Evolutionary conservation across 2,797 vertebrate genomes (phyloP).

Genomic region (Cirrhinus mrigala): DNA sequence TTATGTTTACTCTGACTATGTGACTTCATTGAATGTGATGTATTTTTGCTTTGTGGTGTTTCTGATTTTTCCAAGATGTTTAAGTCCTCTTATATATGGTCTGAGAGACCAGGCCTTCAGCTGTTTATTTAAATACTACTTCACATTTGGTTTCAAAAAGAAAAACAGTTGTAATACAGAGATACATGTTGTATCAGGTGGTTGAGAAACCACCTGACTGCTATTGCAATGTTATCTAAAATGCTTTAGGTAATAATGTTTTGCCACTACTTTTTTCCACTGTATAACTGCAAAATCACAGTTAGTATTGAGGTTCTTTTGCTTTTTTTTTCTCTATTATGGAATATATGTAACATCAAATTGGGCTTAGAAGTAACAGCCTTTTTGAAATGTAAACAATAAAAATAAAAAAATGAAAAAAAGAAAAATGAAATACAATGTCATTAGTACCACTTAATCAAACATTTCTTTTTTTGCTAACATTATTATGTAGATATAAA

Average conservation of each 20-base stretch:
- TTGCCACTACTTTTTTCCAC: not conserved
- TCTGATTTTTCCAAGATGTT: constrained; percentile 70
- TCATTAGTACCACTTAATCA: not conserved
- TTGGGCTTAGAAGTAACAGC: not conserved
- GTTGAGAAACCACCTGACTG: not conserved
- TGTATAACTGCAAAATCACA: not conserved
- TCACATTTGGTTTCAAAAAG: constrained; percentile 46
- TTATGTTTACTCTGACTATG: constrained; percentile 17
- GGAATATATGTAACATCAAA: not conserved
- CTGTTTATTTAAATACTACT: constrained; percentile 64
- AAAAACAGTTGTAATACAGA: constrained; percentile 11
- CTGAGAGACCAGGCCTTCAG: constrained; percentile 71
- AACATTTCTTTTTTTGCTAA: not conserved
- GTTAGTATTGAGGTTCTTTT: not conserved
- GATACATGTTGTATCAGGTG: not conserved
- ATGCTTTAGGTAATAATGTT: not conserved
- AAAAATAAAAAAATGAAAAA: no score
- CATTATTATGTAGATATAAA: not conserved
- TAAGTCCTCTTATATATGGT: constrained; percentile 74
- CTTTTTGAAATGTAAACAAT: not conserved
- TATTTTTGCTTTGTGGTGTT: constrained; percentile 63
- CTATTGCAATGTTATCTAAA: not conserved
- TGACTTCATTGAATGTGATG: constrained; percentile 8
- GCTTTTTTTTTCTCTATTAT: not conserved
- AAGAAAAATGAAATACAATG: not conserved